Percentiles rank a stretch among this genome's conserved stretches.
Conservation (phyloP, 2,113 vertebrate genomes). For the Saccopteryx bilineata region DNA sequence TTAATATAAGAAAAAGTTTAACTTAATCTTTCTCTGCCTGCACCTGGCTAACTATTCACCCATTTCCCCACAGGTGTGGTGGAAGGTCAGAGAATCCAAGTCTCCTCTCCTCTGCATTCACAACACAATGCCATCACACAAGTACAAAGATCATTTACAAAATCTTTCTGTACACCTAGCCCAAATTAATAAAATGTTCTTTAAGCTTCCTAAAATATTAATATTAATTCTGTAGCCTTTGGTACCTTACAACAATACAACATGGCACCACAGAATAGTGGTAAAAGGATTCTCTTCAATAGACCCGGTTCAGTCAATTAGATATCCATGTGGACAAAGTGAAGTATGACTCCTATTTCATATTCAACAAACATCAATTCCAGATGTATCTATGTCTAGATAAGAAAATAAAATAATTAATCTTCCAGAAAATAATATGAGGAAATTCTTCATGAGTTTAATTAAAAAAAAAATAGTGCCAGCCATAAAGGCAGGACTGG, state of each 20-base stretch:
- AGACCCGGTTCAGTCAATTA: neutral
- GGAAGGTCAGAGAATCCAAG: too few species aligned
- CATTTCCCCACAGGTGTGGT: too few species aligned
- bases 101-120: too few species aligned
- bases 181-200: too few species aligned
- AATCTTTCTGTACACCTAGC: too few species aligned
- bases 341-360: neutral
- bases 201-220: too few species aligned
- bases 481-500: neutral
- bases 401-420: conserved; percentile 14
- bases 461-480: neutral
- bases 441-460: neutral
- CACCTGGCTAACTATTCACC: too few species aligned
- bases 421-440: neutral
- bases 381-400: neutral
- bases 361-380: neutral
- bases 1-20: too few species aligned
- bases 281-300: neutral
- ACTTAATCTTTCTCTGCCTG: too few species aligned
- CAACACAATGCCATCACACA: too few species aligned
- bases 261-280: neutral
- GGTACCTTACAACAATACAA: neutral
- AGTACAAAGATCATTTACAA: too few species aligned
- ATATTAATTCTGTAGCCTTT: too few species aligned
- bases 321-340: neutral